These are phyloP conservation scores for Drosophila funebris DNA, from an alignment of 1,140 invertebrate genomes.

Conservation along the genomic window DNA sequence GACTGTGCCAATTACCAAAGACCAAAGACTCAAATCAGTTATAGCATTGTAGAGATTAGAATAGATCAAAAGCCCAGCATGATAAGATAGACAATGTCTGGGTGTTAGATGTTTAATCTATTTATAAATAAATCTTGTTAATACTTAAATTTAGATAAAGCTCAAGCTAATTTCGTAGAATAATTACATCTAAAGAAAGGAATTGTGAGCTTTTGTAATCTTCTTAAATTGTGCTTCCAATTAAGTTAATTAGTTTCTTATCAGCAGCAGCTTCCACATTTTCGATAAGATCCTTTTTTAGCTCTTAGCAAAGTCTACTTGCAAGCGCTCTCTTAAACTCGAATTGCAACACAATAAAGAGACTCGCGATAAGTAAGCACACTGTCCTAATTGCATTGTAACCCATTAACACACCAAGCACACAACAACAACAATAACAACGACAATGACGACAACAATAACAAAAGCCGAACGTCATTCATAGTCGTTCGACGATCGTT, in stretches of 20 bases:
- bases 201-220: no score
- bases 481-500: constrained; percentile 56
- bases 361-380: constrained; percentile 23
- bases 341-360: constrained; percentile 23
- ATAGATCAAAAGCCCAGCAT: not conserved
- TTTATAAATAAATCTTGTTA: no score
- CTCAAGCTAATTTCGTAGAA: no score
- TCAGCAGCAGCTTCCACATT: no score
- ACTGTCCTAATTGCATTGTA: constrained; percentile 79
- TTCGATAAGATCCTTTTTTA: not conserved
- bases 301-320: constrained; percentile 1
- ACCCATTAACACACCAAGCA: constrained; percentile 68
- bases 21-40: not conserved
- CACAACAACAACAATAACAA: constrained; percentile 23
- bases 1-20: not conserved
- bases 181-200: no score
- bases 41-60: constrained; percentile 1
- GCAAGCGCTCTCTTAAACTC: not conserved
- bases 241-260: no score
- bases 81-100: not conserved
- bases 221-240: no score
- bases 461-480: constrained; percentile 34
- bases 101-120: not conserved
- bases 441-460: constrained; percentile 20
- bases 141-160: no score